Evolutionary conservation across 2,797 vertebrate genomes (phyloP).

Genomic region (Rhinichthys osculus): DNA sequence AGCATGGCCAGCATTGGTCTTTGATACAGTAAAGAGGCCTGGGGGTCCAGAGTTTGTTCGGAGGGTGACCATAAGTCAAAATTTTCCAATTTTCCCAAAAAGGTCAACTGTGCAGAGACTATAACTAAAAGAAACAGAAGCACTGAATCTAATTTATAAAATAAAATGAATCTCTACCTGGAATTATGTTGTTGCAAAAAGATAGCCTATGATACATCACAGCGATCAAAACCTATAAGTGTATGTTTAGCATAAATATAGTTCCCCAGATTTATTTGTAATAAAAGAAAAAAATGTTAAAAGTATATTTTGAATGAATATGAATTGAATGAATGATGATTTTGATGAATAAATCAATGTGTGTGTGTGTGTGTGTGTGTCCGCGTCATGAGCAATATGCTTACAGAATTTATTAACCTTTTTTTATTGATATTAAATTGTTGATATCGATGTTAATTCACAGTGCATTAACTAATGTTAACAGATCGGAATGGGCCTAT

Average conservation of each 20-base stretch:
- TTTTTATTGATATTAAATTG: neutral
- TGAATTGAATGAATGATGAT: no score
- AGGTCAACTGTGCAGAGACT: neutral
- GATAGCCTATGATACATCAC: neutral
- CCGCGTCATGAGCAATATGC: neutral
- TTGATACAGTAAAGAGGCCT: constrained; percentile 11
- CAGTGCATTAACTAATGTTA: neutral
- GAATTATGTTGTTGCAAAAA: neutral
- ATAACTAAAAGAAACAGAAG: neutral
- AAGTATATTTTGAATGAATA: neutral
- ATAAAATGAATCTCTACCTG: fast-evolving
- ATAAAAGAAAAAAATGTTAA: neutral
- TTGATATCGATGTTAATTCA: neutral
- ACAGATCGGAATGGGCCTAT: neutral
- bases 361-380: no score
- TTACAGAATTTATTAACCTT: neutral
- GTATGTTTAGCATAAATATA: no score
- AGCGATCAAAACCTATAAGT: neutral
- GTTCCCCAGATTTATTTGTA: neutral
- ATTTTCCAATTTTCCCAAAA: neutral
- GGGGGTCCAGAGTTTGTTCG: neutral
- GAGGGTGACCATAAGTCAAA: neutral
- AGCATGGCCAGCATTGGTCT: neutral
- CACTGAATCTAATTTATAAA: neutral
- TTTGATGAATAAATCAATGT: no score